Base-by-base conservation (phyloP, 2,113 vertebrate species). In the Microtus pennsylvanicus region DNA sequence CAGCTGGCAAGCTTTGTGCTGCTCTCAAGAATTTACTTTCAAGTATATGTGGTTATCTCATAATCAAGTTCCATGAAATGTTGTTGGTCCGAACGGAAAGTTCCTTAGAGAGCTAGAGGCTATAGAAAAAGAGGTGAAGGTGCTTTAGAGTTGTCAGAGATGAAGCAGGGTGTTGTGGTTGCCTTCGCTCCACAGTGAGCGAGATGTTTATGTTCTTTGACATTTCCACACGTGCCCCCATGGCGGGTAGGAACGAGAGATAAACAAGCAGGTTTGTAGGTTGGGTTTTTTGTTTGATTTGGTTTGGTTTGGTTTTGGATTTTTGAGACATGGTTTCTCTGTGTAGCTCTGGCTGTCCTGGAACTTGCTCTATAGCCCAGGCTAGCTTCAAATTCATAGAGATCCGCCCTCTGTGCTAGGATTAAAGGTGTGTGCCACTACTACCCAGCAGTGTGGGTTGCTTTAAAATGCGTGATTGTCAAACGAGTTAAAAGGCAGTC, bases 201-300 rank as follows among this genome's bases (percentile, higher is more conserved):
- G 65, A 82, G 28, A 63, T 45, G 35, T 72, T 93, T 11, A 22
- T 82, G 81, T 47, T 89, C 80, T 65, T 42, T 50, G 63, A 74
- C 63, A 22, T 96, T 75, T n/a, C 30, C 65, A 24, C 19, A 63
- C 21, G 30, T 45, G 2, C 0, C 17, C 75, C 0, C 0, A 0
- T 8, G 21, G 28, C 14, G 4, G 1, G 58, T 19, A 7, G 22
- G 38, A 38, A 7, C 26, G 0, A 21, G 74, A 42, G 47, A 74
- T 75, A 33, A 58, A 21, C 58, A 58, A 58, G 19, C 58, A 58
- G 65, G 19, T 19, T 67, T 58, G 21, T 22, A 42, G 24, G 24
- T 83, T 26, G 55, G 3, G 52, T 22, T 38, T 72, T 70, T 70
- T 70, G 33, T 17, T 70, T 69, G 63, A 11, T 28, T 67, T 67